Evolutionary conservation across 2,113 vertebrate genomes (phyloP), one percentile per base, ranked within the genome.

Genomic region (Cebus imitator): DNA sequence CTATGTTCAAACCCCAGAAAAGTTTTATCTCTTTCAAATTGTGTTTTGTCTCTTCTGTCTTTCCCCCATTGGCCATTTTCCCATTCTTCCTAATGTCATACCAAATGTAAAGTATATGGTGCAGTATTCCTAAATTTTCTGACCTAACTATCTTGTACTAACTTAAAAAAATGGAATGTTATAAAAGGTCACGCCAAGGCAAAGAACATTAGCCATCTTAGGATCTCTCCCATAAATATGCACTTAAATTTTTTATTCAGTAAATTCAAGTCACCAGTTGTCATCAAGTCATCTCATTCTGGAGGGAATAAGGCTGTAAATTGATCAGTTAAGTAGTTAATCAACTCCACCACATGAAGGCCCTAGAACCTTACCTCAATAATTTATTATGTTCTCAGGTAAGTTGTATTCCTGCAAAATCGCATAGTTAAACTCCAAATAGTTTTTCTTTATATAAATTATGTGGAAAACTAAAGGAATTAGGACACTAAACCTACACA

Each of bases 171-270:
- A 30, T 3, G 3, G 30, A 48, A 83, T 3, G 17, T 85, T 68
- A 35, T 40, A 66, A 96, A 95, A 95, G 35, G 2, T 95, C 80
- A 86, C 1, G 48, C 6, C 79, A 92, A 95, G 30, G 35, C 73
- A 95, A 68, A 75, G 16, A n/a, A 57, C 50, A 84, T 87, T 16
- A 90, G 21, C 96, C 80, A 91, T 94, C 30, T 75, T 37, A 66
- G 4, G 9, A 27, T 94, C 16, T 43, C 23, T 37, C 17, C 18
- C 45, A 10, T 93, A 43, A 91, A 55, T 72, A 68, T 93, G 72
- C 64, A 80, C 66, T 97, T 95, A 93, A 68, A 87, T 96, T 89
- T 37, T 30, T 78, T 95, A 94, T 55, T 84, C 25, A 97, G 86
- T 96, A 68, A 48, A 73, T 43, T 89, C 48, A 73, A 87, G 45